Conservation (phyloP, 2,113 vertebrate genomes). For the Aegithalos caudatus region DNA sequence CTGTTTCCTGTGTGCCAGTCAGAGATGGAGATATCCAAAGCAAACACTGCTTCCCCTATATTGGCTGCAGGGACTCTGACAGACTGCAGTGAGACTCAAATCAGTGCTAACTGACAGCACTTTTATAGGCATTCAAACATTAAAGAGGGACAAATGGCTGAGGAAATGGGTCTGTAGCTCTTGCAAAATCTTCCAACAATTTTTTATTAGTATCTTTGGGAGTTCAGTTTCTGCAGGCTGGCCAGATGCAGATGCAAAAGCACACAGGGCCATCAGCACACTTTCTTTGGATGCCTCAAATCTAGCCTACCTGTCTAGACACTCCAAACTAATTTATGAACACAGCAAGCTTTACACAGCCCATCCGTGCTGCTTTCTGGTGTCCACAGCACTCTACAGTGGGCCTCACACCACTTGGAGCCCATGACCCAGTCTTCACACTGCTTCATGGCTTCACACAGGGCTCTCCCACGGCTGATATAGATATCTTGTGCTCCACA, state of each 20-base stretch:
- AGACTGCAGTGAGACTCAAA: background rate
- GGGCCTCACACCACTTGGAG: background rate
- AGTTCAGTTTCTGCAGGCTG: background rate
- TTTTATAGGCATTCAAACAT: background rate
- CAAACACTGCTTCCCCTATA: background rate
- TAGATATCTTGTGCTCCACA: background rate
- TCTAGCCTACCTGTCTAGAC: background rate
- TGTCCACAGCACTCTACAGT: fast-evolving
- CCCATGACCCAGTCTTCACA: background rate
- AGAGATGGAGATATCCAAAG: background rate
- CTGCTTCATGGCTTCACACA: background rate
- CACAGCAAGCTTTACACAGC: background rate
- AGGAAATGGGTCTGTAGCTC: background rate
- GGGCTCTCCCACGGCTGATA: background rate
- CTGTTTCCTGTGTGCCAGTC: background rate
- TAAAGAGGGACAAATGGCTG: background rate
- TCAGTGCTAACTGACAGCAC: background rate
- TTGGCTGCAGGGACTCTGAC: background rate
- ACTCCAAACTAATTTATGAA: background rate
- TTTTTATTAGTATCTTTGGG: background rate
- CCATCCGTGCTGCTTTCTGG: background rate
- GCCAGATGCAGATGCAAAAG: background rate
- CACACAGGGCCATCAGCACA: background rate
- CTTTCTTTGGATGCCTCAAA: background rate
- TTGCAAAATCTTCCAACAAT: background rate